Base-by-base conservation (phyloP, 2,797 vertebrate genomes). In the Danio tinwini region DNA sequence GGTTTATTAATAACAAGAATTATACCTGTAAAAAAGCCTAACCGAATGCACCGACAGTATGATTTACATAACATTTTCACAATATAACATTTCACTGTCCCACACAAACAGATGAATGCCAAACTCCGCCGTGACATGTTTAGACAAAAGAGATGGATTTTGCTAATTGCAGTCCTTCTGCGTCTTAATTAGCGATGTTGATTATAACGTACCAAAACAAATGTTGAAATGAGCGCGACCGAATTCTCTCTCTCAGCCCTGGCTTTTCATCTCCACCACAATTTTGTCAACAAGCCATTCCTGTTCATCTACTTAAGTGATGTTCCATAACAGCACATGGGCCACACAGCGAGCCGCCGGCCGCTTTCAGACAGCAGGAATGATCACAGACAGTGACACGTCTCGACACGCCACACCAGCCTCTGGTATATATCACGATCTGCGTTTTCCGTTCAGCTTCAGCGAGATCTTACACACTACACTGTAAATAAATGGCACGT, bases 301-400 rank as follows among this genome's bases (percentile, higher is more conserved):
- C 39, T 59, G 63, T 82, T 77, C 68, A 82, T 80, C 80, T 81
- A 81, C 55, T 85, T 85, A 80, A 81, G 68, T 62, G 82, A 58
- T 76, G 69, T 75, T 86, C 70, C 88, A 86, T 83, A 84, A 83
- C 82, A 76, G 76, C 80, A 85, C 84, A 86, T 80, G 80, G 86
- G 80, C 88, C 88, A 92, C 90, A 90, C 90, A 92, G 88, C 84
- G 72, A 89, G 86, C 87, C 90, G 89, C 83, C 58, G 85, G 78
- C 85, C 85, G 29, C 1, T 29, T 29, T 29, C 85, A 81, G 73
- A 58, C 86, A 80, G 81, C 87, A 90, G 82, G 85, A 37, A 47
- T 76, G 86, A 82, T 72, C 74, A 74, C 63, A 82, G 16, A 50
- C 88, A 84, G 87, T 83, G 85, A 81, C 84, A 85, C 71, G 87